These are phyloP conservation scores for Darevskia nairensis DNA, from an alignment of 2,797 vertebrate species.

Conservation along the genomic window DNA sequence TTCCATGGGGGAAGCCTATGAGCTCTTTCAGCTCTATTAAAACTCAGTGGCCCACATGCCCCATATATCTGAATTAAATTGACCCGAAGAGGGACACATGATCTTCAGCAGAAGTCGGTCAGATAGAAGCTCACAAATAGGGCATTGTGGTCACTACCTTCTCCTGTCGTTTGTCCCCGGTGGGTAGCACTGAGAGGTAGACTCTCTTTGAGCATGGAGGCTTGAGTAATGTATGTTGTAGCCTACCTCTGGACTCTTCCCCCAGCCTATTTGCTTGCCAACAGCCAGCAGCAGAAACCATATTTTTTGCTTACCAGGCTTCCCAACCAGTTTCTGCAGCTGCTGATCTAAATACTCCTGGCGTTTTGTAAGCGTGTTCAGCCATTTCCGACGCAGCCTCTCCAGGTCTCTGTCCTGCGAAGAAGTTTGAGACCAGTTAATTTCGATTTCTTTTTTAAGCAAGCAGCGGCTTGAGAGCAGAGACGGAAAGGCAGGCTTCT, in stretches of 20 bases:
- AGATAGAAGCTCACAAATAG: neutral
- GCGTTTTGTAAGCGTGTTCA: conserved; percentile 90
- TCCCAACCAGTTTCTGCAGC: conserved; percentile 91
- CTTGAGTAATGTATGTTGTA: too few relatives aligned
- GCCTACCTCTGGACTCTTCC: too few relatives aligned
- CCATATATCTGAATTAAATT: neutral
- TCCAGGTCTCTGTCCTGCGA: conserved; percentile 93
- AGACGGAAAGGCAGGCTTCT: neutral
- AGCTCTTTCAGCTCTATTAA: neutral
- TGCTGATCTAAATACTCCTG: conserved; percentile 97
- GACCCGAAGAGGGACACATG: neutral
- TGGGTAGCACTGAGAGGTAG: neutral
- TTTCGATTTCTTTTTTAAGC: neutral
- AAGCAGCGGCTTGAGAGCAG: neutral
- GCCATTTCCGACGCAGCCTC: conserved; percentile 91
- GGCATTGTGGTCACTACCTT: neutral
- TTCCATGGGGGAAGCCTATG: neutral
- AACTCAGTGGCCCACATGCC: neutral
- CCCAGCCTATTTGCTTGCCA: neutral
- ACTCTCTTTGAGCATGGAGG: too few relatives aligned
- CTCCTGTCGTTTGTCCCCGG: too few relatives aligned
- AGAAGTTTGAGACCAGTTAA: neutral
- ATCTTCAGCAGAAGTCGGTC: neutral
- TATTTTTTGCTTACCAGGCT: conserved; percentile 83
- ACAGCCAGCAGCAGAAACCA: neutral